Conservation (phyloP, 2,888 invertebrate species). For the Miltochrista miniata region DNA sequence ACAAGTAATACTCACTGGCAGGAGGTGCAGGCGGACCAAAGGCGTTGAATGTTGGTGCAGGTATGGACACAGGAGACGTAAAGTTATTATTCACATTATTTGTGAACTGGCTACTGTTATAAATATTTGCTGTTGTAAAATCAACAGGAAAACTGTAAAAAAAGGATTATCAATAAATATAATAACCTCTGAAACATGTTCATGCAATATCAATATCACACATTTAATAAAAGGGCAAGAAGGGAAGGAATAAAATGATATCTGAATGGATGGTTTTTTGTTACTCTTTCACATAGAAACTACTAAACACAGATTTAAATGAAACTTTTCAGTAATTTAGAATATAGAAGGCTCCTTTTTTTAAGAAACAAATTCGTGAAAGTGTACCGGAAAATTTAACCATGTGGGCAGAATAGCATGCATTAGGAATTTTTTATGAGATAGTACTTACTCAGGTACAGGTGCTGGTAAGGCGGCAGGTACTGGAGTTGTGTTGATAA, state of each 20-base stretch:
- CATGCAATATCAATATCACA: too few species aligned
- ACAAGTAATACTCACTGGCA: conserved; percentile 56
- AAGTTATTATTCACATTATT: conserved; percentile 67
- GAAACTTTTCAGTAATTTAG: too few species aligned
- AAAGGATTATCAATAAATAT: conserved; percentile 8
- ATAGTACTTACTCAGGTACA: conserved; percentile 71
- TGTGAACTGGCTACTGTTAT: conserved; percentile 84
- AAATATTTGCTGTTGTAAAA: conserved; percentile 88
- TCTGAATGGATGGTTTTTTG: too few species aligned
- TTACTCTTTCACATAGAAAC: too few species aligned
- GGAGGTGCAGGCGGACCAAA: conserved; percentile 54
- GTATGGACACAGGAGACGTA: conserved; percentile 71
- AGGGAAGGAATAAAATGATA: too few species aligned
- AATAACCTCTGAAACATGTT: background rate
- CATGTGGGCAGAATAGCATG: conserved; percentile 1
- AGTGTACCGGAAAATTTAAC: too few species aligned
- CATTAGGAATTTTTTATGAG: background rate
- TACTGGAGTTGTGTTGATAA: conserved; percentile 40
- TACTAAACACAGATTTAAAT: too few species aligned
- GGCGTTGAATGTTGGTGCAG: conserved; percentile 56
- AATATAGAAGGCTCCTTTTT: too few species aligned
- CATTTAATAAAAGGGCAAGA: too few species aligned
- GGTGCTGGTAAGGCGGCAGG: conserved; percentile 41
- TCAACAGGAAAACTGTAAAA: conserved; percentile 86
- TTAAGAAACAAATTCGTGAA: too few species aligned